Conservation (phyloP, 2,797 vertebrate genomes). For the Zalophus californianus region DNA sequence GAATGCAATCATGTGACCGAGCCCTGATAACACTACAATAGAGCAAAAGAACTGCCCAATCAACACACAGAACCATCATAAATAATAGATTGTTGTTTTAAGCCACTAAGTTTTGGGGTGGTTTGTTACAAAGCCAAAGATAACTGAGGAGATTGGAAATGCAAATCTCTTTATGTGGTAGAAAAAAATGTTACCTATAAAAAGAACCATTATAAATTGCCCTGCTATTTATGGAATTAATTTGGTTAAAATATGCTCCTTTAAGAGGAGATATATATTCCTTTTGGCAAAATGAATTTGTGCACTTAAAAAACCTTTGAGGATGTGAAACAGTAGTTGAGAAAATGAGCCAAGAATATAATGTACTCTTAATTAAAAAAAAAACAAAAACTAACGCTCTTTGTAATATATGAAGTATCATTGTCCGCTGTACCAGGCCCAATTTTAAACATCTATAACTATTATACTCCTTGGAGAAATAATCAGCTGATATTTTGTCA, state of each 20-base stretch:
- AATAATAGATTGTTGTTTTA: conserved; percentile 19
- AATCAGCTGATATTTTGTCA: conserved; percentile 37
- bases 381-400: background rate
- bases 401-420: conserved; percentile 1
- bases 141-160: conserved; percentile 44
- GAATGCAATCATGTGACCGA: background rate
- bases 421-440: background rate
- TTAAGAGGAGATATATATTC: conserved; percentile 74
- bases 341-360: conserved; percentile 70
- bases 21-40: background rate
- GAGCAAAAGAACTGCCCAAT: conserved; percentile 2
- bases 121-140: conserved; percentile 34
- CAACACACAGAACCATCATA: conserved; percentile 9
- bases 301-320: conserved; percentile 75
- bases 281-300: conserved; percentile 68
- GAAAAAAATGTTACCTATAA: conserved; percentile 69
- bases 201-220: conserved; percentile 78
- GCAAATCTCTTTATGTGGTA: conserved; percentile 70
- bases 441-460: background rate
- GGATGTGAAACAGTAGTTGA: conserved; percentile 63
- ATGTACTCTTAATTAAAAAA: background rate
- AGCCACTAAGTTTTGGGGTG: background rate
- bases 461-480: background rate
- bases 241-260: conserved; percentile 70
- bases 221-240: conserved; percentile 83